A percentile compares a stretch with the other conserved stretches of the same genome.
Evolutionary conservation across 2,113 vertebrate species (phyloP).

Genomic region (human): GRCh38 chr19:33054501-33055000

Average conservation of each 20-base stretch:
- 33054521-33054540: background rate
- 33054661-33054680: background rate
- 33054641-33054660: background rate
- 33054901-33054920: slow-evolving; percentile 54
- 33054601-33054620: background rate
- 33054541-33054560: background rate
- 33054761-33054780: slow-evolving; percentile 65
- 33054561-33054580: background rate
- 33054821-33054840: slow-evolving; percentile 56
- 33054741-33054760: background rate
- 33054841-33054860: slow-evolving; percentile 72
- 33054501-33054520: background rate
- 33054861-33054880: slow-evolving; percentile 33
- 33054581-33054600: background rate
- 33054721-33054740: slow-evolving; percentile 41
- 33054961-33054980: background rate
- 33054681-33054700: background rate
- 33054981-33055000: too few species aligned
- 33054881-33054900: slow-evolving; percentile 71
- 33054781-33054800: background rate
- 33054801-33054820: slow-evolving; percentile 30
- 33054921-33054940: slow-evolving; percentile 26
- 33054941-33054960: background rate
- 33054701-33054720: background rate
- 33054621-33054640: rapidly evolving